phyloP scores from a whole-genome alignment of 1,140 invertebrate genomes.

The Euura lappo region DNA sequence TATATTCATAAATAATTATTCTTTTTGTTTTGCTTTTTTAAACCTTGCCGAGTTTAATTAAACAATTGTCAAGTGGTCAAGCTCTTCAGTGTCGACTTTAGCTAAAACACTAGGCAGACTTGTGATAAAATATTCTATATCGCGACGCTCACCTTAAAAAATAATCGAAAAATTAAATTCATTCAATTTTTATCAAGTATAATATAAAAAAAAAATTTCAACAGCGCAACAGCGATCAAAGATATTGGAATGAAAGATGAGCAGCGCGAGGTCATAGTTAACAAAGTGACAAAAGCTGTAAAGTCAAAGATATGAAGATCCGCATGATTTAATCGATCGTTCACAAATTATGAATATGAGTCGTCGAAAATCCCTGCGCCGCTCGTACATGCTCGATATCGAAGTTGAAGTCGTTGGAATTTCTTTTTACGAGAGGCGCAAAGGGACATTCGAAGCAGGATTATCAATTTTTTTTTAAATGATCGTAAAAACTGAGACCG shows the following conservation, averaged over 20 bases:
- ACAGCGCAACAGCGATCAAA: neutral
- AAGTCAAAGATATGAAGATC: slow-evolving; percentile 23
- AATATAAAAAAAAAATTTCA: too few relatives aligned
- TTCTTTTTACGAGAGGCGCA: too few relatives aligned
- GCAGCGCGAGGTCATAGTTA: slow-evolving; percentile 34
- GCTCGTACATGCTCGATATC: too few relatives aligned
- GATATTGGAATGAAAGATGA: slow-evolving; percentile 28
- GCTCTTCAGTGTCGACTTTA: slow-evolving; percentile 36
- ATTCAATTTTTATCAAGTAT: too few relatives aligned
- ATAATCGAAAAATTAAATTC: neutral
- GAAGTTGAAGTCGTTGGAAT: too few relatives aligned
- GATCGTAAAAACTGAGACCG: too few relatives aligned
- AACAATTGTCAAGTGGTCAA: slow-evolving; percentile 41
- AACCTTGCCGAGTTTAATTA: slow-evolving; percentile 19
- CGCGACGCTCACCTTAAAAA: slow-evolving; percentile 39
- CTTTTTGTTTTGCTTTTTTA: slow-evolving; percentile 21
- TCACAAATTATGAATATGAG: too few relatives aligned
- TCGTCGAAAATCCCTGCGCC: too few relatives aligned
- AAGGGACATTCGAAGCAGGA: too few relatives aligned
- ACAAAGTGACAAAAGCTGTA: slow-evolving; percentile 40
- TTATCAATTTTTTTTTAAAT: too few relatives aligned
- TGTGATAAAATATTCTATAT: slow-evolving; percentile 19
- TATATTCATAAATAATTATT: slow-evolving; percentile 9
- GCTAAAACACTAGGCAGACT: slow-evolving; percentile 41
- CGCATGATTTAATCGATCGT: too few relatives aligned